Percentiles rank a stretch among this genome's conserved stretches.
Evolutionary conservation across 2,888 invertebrate species (phyloP).

Genomic region (Drosophila kambysellisi): DNA sequence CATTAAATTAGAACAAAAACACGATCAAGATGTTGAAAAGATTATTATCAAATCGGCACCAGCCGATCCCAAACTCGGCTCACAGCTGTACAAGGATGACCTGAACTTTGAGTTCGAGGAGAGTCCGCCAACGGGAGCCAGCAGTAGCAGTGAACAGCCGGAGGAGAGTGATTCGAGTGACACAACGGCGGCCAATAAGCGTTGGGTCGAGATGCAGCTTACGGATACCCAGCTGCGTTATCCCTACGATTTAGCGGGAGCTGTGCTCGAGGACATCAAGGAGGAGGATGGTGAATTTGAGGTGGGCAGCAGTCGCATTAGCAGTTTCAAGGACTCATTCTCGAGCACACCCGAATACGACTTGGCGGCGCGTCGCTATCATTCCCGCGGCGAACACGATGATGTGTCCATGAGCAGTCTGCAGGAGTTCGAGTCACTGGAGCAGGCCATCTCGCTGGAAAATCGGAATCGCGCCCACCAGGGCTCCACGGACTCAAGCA

Average conservation of each 20-base stretch:
- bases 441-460: constrained; percentile 93
- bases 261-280: constrained; percentile 95
- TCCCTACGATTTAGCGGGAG: constrained; percentile 92
- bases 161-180: constrained; percentile 88
- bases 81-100: constrained; percentile 87
- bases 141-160: constrained; percentile 78
- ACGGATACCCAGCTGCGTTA: constrained; percentile 88
- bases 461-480: constrained; percentile 88
- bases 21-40: constrained; percentile 90
- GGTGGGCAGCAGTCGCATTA: constrained; percentile 89
- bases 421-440: constrained; percentile 97
- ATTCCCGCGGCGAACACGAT: constrained; percentile 92
- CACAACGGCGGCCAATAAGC: constrained; percentile 91
- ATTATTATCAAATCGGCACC: constrained; percentile 90
- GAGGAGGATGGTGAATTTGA: constrained; percentile 97
- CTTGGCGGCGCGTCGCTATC: constrained; percentile 92
- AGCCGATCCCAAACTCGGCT: constrained; percentile 87
- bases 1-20: constrained; percentile 87
- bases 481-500: constrained; percentile 94
- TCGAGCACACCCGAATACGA: constrained; percentile 97
- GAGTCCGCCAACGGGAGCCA: constrained; percentile 86
- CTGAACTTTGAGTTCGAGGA: constrained; percentile 91
- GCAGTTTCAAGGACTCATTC: constrained; percentile 94
- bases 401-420: constrained; percentile 96
- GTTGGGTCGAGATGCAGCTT: constrained; percentile 96